Conservation (phyloP, 2,888 invertebrate genomes). For the Chrysina gloriosa region DNA sequence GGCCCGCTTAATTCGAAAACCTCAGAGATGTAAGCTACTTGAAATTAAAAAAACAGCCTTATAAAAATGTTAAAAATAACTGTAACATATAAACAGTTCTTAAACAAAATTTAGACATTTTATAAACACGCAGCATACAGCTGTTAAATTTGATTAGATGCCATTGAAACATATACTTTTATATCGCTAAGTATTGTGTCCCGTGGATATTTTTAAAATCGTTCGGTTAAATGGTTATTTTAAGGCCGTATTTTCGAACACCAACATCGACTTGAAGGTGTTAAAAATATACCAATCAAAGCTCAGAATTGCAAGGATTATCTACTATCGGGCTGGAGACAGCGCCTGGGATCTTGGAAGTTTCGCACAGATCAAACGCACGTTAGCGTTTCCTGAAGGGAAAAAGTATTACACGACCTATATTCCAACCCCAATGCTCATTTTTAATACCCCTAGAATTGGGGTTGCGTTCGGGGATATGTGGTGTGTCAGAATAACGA, state of each 20-base stretch:
- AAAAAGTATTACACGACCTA: slow-evolving; percentile 34
- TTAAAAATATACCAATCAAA: neutral
- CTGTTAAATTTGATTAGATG: slow-evolving; percentile 37
- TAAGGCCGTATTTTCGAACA: no score
- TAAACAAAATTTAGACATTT: slow-evolving; percentile 34
- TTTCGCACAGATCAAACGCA: neutral
- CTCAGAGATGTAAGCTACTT: slow-evolving; percentile 21
- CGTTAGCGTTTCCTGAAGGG: neutral
- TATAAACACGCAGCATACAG: slow-evolving; percentile 31
- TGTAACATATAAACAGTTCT: slow-evolving; percentile 33
- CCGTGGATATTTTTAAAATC: slow-evolving; percentile 25
- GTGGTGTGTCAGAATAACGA: neutral
- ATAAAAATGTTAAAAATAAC: slow-evolving; percentile 37
- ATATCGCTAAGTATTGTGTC: slow-evolving; percentile 11
- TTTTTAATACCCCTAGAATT: slow-evolving; percentile 28
- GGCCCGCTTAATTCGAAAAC: slow-evolving; percentile 1
- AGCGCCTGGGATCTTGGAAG: no score
- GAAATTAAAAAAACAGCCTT: slow-evolving; percentile 31
- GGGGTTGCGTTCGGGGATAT: slow-evolving; percentile 1
- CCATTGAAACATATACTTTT: slow-evolving; percentile 35
- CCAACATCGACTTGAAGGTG: neutral
- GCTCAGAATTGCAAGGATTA: no score
- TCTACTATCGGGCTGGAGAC: no score
- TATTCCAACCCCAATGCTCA: slow-evolving; percentile 27
- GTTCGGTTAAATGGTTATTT: no score